Evolutionary conservation across 1,140 invertebrate genomes (phyloP).

Genomic region (Campoletis sonorensis): DNA sequence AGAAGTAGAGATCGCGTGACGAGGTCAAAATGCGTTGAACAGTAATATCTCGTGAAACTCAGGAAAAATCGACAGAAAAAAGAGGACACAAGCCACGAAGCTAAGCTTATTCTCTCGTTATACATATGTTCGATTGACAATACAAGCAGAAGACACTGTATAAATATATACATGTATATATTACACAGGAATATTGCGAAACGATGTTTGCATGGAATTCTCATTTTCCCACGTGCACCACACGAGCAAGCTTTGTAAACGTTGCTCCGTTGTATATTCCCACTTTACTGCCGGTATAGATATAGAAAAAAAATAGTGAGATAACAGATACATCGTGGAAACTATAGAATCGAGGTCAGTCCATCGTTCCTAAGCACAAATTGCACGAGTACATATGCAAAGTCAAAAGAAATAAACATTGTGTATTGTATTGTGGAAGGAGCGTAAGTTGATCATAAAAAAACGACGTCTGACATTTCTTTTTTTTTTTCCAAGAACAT

Average conservation of each 20-base stretch:
- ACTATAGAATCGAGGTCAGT: conserved; percentile 8
- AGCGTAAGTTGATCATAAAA: too few relatives aligned
- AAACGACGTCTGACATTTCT: too few relatives aligned
- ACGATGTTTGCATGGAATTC: conserved; percentile 35
- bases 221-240: conserved; percentile 27
- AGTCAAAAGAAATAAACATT: too few relatives aligned
- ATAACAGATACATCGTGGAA: conserved; percentile 6
- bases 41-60: conserved; percentile 1
- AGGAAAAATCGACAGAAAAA: neutral
- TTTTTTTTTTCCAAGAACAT: too few relatives aligned
- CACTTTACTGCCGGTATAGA: neutral
- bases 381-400: too few relatives aligned
- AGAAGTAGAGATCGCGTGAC: conserved; percentile 9
- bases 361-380: conserved; percentile 2
- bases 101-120: conserved; percentile 6
- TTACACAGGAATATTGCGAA: neutral
- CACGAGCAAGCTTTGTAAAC: conserved; percentile 24
- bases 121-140: conserved; percentile 19
- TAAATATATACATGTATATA: neutral
- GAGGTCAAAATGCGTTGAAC: conserved; percentile 17
- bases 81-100: neutral
- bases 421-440: too few relatives aligned
- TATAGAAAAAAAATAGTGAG: neutral
- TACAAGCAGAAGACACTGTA: neutral
- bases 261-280: neutral